Evolutionary conservation across 1,140 invertebrate genomes (phyloP).

Genomic region (Apocrypta bakeri): DNA sequence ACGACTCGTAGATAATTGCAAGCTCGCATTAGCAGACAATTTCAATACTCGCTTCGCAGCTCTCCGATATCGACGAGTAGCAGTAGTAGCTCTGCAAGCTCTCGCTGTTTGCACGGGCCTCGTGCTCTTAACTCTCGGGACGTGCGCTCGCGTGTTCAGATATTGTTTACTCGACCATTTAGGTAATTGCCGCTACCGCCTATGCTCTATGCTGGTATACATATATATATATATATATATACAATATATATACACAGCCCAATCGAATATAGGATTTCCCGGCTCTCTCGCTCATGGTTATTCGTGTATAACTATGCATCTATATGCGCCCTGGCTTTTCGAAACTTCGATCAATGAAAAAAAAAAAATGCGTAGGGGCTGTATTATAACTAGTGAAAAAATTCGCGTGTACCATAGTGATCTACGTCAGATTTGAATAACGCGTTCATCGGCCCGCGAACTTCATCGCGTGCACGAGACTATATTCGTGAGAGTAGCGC

Average conservation of each 20-base stretch:
- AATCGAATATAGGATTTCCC: not conserved
- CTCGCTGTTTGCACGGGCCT: slow-evolving; percentile 42
- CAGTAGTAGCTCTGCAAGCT: not conserved
- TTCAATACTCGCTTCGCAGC: slow-evolving; percentile 43
- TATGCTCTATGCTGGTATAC: too few relatives aligned
- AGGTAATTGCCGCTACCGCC: slow-evolving; percentile 71
- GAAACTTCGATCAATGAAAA: too few relatives aligned
- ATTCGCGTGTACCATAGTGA: too few relatives aligned
- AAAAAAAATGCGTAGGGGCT: not conserved
- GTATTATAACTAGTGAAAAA: too few relatives aligned
- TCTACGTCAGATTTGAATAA: not conserved
- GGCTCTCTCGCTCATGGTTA: not conserved
- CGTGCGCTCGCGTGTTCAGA: slow-evolving; percentile 63
- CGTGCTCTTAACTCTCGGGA: slow-evolving; percentile 68
- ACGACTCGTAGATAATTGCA: slow-evolving; percentile 37
- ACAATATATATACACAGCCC: slow-evolving; percentile 8
- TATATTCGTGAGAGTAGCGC: too few relatives aligned
- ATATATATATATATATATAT: too few relatives aligned
- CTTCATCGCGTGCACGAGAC: too few relatives aligned
- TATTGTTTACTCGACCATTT: slow-evolving; percentile 75
- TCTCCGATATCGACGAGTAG: slow-evolving; percentile 12
- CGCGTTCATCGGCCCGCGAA: too few relatives aligned
- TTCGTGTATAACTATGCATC: not conserved
- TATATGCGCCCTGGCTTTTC: not conserved
- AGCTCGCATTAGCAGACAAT: slow-evolving; percentile 46